Conservation (phyloP, 2,888 invertebrate species). For the Dynastes hyllus region DNA sequence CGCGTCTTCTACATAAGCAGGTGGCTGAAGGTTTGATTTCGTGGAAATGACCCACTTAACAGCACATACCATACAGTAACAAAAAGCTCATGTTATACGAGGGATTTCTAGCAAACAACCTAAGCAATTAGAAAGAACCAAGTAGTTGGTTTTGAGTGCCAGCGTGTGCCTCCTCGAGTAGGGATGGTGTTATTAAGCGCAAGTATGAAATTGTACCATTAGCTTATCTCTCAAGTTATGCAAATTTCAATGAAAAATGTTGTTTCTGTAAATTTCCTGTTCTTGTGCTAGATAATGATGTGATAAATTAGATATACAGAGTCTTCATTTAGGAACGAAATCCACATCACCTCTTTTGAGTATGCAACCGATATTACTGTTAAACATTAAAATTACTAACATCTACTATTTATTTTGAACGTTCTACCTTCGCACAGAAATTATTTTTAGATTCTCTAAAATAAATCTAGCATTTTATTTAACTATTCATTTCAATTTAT, state of each 20-base stretch:
- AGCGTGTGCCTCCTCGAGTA: background rate
- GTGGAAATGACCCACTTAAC: conserved; percentile 16
- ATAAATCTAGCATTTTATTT: no score
- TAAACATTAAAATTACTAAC: no score
- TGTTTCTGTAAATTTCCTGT: conserved; percentile 27
- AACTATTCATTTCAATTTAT: no score
- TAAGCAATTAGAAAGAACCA: conserved; percentile 13
- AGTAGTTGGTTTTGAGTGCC: background rate
- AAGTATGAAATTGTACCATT: conserved; percentile 40
- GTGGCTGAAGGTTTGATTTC: background rate
- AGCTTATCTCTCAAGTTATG: conserved; percentile 28
- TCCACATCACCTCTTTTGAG: no score
- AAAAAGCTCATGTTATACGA: conserved; percentile 11
- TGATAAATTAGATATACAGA: conserved; percentile 11
- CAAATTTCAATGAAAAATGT: conserved; percentile 28
- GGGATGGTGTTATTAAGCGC: conserved; percentile 1
- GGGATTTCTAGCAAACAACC: background rate
- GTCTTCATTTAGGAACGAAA: no score
- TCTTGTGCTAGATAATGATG: conserved; percentile 3
- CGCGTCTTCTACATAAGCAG: background rate
- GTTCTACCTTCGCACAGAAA: no score
- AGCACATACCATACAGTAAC: background rate
- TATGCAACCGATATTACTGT: no score
- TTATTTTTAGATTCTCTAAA: no score
- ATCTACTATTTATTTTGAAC: no score